These are phyloP conservation scores for Xiphorhynchus elegans DNA, from an alignment of 2,113 vertebrate species.

Conservation along the genomic window DNA sequence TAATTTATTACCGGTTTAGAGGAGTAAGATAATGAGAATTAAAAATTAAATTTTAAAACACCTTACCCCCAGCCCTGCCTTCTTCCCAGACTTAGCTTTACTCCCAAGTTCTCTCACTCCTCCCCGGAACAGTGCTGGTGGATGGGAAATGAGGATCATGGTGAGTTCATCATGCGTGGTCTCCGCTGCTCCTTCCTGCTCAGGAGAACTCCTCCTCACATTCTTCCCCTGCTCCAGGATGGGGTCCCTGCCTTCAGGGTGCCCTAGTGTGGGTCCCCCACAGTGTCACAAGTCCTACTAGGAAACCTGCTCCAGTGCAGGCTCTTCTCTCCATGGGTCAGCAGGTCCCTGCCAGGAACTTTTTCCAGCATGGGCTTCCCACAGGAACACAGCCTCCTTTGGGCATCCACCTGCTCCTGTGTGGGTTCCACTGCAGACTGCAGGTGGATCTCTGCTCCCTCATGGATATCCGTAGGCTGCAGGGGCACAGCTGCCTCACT, in stretches of 20 bases:
- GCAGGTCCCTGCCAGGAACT: neutral
- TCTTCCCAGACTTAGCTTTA: neutral
- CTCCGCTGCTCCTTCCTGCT: neutral
- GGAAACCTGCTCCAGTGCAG: neutral
- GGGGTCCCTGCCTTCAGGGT: neutral
- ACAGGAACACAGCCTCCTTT: neutral
- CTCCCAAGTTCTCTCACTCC: neutral
- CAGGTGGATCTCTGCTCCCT: neutral
- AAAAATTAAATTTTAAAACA: neutral
- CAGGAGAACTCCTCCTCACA: neutral
- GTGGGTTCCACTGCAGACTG: neutral
- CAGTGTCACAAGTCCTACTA: rapidly evolving
- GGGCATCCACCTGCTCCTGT: neutral
- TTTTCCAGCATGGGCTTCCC: neutral
- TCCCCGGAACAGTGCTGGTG: neutral
- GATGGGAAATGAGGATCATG: neutral
- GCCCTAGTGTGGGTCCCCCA: neutral
- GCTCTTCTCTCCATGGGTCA: neutral
- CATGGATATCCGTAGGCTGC: neutral
- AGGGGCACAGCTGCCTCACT: neutral
- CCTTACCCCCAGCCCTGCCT: neutral
- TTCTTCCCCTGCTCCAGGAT: neutral
- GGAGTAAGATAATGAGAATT: neutral
- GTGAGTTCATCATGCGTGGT: neutral
- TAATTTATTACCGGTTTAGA: neutral